Percentiles rank a stretch among this genome's conserved stretches.
These are phyloP conservation scores for Nothoprocta pentlandii DNA, from an alignment of 2,113 vertebrate genomes.

Conservation along the genomic window DNA sequence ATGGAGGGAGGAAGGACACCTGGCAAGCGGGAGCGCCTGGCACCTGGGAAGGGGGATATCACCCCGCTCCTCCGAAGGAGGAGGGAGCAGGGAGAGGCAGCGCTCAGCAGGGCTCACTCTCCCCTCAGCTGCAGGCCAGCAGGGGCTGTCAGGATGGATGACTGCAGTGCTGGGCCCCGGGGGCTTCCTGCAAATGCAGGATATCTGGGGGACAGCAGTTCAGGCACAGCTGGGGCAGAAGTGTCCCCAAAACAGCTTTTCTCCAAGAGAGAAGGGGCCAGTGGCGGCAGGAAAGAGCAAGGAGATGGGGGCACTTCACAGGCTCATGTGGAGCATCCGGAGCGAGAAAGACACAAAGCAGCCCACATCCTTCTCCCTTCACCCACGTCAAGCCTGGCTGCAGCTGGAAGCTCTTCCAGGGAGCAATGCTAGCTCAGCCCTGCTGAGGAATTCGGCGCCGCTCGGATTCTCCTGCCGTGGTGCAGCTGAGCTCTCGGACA, in stretches of 20 bases:
- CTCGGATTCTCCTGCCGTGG: fast-evolving
- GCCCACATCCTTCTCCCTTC: not conserved
- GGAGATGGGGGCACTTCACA: not conserved
- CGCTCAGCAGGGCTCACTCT: not conserved
- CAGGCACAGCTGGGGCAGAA: not conserved
- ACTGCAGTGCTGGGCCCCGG: not conserved
- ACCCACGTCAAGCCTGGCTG: not conserved
- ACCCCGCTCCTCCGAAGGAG: fast-evolving
- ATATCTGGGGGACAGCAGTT: not conserved
- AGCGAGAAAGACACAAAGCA: not conserved
- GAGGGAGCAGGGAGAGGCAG: not conserved
- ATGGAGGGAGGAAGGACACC: not conserved
- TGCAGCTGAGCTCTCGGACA: not conserved
- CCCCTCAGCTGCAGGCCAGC: not conserved
- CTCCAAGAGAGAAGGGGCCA: not conserved
- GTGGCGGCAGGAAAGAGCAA: not conserved
- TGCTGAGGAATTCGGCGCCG: not conserved
- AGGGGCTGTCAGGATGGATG: not conserved
- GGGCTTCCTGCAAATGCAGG: not conserved
- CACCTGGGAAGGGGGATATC: not conserved
- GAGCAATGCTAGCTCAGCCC: not conserved
- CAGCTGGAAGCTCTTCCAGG: not conserved
- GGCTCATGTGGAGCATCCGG: not conserved
- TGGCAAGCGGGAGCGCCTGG: not conserved
- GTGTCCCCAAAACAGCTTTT: not conserved